Evolutionary conservation across 2,888 invertebrate genomes (phyloP).

Genomic region (Drymonia ruficornis): DNA sequence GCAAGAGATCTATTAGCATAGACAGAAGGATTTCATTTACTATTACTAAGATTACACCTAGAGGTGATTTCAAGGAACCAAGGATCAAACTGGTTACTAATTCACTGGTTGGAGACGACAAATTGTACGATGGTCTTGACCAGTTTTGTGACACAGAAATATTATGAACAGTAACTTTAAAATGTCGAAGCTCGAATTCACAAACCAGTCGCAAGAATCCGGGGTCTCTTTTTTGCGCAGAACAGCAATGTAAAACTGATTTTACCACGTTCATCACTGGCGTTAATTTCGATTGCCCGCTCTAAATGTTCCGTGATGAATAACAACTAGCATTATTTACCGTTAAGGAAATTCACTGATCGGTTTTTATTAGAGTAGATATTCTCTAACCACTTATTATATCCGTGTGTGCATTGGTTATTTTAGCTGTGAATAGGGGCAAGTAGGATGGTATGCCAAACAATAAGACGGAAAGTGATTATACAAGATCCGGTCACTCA

Average conservation of each 20-base stretch:
- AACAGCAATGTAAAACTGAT: slow-evolving; percentile 22
- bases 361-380: slow-evolving; percentile 17
- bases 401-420: slow-evolving; percentile 25
- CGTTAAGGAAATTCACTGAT: slow-evolving; percentile 46
- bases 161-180: no score
- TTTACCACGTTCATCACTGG: slow-evolving; percentile 24
- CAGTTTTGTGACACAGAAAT: neutral
- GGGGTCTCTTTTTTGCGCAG: neutral
- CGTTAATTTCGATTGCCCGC: slow-evolving; percentile 43
- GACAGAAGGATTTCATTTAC: no score
- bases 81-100: neutral
- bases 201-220: neutral
- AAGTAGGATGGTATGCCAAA: slow-evolving; percentile 45
- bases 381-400: slow-evolving; percentile 40
- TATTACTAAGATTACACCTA: neutral
- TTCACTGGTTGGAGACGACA: neutral
- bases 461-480: slow-evolving; percentile 53
- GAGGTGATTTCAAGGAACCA: neutral
- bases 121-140: neutral
- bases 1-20: no score
- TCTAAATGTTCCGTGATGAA: slow-evolving; percentile 48
- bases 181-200: neutral
- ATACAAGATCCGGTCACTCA: slow-evolving; percentile 49
- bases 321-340: slow-evolving; percentile 52
- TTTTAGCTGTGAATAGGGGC: slow-evolving; percentile 49